Evolutionary conservation across 1,140 invertebrate genomes (phyloP).

Genomic region (Orussus abietinus): DNA sequence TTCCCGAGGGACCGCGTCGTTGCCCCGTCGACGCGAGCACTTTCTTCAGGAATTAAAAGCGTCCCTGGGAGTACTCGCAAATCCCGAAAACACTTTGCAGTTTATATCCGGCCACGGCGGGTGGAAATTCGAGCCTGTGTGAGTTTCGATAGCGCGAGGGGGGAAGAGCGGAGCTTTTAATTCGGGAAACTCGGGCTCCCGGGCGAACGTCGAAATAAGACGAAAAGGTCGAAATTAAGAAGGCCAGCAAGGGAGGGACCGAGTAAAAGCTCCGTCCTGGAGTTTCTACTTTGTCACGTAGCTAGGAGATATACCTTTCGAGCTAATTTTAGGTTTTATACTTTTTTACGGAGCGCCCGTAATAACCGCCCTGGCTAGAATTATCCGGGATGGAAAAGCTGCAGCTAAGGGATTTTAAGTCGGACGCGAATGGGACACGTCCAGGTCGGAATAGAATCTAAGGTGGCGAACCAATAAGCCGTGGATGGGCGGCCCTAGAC

Average conservation of each 20-base stretch:
- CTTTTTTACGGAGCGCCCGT: constrained; percentile 24
- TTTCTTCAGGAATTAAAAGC: too few species aligned
- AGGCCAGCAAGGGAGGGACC: background rate
- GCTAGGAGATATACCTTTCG: constrained; percentile 25
- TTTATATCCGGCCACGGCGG: background rate
- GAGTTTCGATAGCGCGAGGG: background rate
- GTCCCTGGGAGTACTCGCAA: background rate
- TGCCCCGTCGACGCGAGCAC: too few species aligned
- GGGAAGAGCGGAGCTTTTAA: constrained; percentile 5
- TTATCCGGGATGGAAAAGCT: too few species aligned
- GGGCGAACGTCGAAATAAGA: constrained; percentile 6
- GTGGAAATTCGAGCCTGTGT: too few species aligned
- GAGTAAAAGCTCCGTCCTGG: background rate
- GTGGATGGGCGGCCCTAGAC: too few species aligned
- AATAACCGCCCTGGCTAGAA: constrained; percentile 27
- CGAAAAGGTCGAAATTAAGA: background rate
- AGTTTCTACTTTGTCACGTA: constrained; percentile 7
- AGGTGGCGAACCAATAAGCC: too few species aligned
- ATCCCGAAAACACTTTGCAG: background rate
- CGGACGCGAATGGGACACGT: too few species aligned
- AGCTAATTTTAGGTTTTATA: constrained; percentile 33
- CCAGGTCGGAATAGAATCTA: too few species aligned
- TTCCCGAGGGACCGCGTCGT: too few species aligned
- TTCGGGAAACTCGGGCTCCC: background rate
- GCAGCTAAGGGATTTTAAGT: too few species aligned